Base-by-base conservation (phyloP, 1,140 invertebrate genomes). In the Babylonia areolata region DNA sequence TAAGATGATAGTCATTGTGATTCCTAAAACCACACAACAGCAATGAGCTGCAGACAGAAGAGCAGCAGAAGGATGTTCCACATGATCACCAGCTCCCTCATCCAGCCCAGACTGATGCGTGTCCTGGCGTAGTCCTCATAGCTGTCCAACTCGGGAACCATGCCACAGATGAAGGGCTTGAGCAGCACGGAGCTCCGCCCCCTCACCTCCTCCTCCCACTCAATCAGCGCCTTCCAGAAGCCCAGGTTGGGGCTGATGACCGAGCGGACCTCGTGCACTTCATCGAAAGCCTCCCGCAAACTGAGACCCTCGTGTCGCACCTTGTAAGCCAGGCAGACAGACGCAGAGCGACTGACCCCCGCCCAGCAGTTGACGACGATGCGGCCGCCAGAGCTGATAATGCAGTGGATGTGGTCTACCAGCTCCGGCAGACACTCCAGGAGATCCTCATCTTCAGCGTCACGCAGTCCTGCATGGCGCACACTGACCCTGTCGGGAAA, bases 301-400 rank as follows among this genome's bases (percentile, higher is more conserved):
- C 96, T 95, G 95, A 98, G 96, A 39, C 95, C 94, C 73, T 96
- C 95, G 91, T 97, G 96, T 92, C 97, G 97, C 91, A 99, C 96
- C 5, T 98, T 95, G 93, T 98, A 98, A 1, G 97, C 97, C 64
- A 99, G 94, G 90, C 97, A 97, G 0, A 99, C 95, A 1, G 96
- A 96, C 0, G 97, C 97, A 0, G 97, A 98, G 81, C 98, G 95
- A 87, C 96, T 97, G 1, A 98, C 96, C 1, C 98, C 98, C 0
- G 98, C 97, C 1, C 98, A 96, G 91, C 98, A 98, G 94, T 98
- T 97, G 0, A 98, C 96, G 85, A 98, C 92, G 0, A 96, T 96
- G 87, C 95, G 95, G 28, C 97, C 97, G 9, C 96, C 83, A 35
- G 46, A 69, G 54, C 81, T 64, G 73, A 83, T 79, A n/a, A 87